Conservation (phyloP, 2,888 invertebrate genomes). For the Aplocera efformata region DNA sequence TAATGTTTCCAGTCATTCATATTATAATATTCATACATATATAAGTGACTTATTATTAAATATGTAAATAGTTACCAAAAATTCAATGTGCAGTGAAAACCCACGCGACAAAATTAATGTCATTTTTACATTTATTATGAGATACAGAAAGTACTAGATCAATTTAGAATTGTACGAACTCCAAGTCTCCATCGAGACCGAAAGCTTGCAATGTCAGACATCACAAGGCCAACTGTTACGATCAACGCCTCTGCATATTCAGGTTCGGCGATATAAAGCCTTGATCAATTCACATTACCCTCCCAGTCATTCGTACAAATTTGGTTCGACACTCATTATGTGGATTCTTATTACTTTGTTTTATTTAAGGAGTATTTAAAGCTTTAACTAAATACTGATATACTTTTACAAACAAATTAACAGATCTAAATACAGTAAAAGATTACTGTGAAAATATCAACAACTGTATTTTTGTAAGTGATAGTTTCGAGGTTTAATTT, state of each 20-base stretch:
- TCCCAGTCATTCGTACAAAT: slow-evolving; percentile 38
- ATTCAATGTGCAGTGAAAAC: too few relatives aligned
- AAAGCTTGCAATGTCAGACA: slow-evolving; percentile 69
- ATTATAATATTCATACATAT: too few relatives aligned
- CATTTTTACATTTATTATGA: not conserved
- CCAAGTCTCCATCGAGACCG: slow-evolving; percentile 44
- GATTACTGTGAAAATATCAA: too few relatives aligned
- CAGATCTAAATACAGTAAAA: too few relatives aligned
- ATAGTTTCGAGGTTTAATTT: too few relatives aligned
- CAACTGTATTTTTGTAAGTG: too few relatives aligned
- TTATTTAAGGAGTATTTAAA: slow-evolving; percentile 36
- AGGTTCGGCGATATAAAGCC: slow-evolving; percentile 38
- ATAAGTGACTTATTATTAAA: too few relatives aligned
- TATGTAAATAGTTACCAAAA: too few relatives aligned
- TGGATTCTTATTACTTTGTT: slow-evolving; percentile 38
- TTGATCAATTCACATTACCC: slow-evolving; percentile 37
- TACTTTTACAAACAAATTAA: too few relatives aligned
- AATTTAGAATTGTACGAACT: slow-evolving; percentile 38
- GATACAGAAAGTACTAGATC: slow-evolving; percentile 21
- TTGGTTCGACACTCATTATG: slow-evolving; percentile 37
- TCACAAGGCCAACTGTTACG: slow-evolving; percentile 69
- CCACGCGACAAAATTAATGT: too few relatives aligned
- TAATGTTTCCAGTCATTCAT: too few relatives aligned
- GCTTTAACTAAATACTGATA: slow-evolving; percentile 14
- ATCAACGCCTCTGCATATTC: slow-evolving; percentile 51